Base-by-base conservation (phyloP, 2,797 vertebrate species). In the Myotis findleyi region DNA sequence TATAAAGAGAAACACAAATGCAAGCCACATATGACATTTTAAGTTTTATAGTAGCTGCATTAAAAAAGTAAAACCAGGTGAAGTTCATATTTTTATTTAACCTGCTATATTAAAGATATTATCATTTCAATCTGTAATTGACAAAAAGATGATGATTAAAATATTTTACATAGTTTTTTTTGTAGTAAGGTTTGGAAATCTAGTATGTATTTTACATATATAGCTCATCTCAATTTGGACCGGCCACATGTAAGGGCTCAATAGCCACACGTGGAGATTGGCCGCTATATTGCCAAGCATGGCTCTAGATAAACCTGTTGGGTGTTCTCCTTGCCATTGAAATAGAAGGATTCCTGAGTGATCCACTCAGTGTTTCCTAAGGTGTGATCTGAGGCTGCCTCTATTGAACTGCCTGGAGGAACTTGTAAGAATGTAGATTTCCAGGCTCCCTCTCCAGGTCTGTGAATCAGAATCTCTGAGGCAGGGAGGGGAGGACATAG, bases 21-120 rank as follows among this genome's bases (percentile, higher is more conserved):
- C 1, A 4, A 83, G 76, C 25, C 47, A 25, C 4, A 4, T 1
- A 20, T 2, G 30, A 12, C 41, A 59, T 18, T 72, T 64, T 16
- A 71, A 77, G 11, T 47, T 92, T 59, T 16, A 21, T 0, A 21
- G 9, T 10, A 33, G 75, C 23, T 5, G 68, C 23, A 57, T 14
- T 82, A 3, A 53, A 51, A 88, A 66, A 8, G 57, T 25, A 44
- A 77, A 72, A 92, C 53, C 41, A 79, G 44, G 82, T 55, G 27
- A 41, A 16, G 41, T 71, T 76, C 33, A 64, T 16, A 66, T 66
- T 71, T 89, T 69, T 49, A 88, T 76, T 64, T 57, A 76, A 73
- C 30, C 44, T 2, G 25, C 47, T 17, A 71, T 72, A 44, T 21
- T 47, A 77, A 75, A 87, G 80, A 1, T 17, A 62, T 49, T 16